These are phyloP conservation scores for Nebria brevicollis DNA, from an alignment of 2,888 invertebrate species.

Conservation along the genomic window DNA sequence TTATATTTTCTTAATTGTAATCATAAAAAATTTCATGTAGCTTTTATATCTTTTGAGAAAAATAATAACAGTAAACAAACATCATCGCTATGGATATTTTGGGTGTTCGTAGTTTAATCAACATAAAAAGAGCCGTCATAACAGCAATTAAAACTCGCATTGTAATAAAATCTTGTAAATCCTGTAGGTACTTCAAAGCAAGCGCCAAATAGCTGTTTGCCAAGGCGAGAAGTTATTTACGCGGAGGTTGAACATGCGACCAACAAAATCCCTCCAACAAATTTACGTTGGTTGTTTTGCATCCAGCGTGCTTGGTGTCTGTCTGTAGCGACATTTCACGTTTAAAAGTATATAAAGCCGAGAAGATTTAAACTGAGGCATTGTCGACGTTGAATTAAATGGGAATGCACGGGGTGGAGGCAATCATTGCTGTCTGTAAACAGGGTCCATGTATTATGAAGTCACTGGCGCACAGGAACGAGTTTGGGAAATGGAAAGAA, in stretches of 20 bases:
- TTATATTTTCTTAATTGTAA: too few relatives aligned
- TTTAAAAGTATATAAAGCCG: background rate
- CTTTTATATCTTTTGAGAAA: too few relatives aligned
- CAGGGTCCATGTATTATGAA: constrained; percentile 37
- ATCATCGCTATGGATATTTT: background rate
- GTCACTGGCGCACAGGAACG: constrained; percentile 5
- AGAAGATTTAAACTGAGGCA: background rate
- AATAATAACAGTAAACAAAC: too few relatives aligned
- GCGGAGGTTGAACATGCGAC: background rate
- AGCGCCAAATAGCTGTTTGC: background rate
- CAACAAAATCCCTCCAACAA: background rate
- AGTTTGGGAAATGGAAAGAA: background rate
- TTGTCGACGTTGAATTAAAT: background rate
- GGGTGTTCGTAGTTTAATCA: background rate
- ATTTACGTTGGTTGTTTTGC: background rate
- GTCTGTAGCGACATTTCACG: background rate
- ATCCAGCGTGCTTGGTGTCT: background rate
- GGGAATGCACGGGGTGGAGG: constrained; percentile 8
- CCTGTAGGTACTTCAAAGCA: background rate
- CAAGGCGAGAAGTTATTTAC: background rate
- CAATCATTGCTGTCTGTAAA: constrained; percentile 40
- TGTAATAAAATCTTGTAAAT: background rate
- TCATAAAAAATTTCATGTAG: too few relatives aligned
- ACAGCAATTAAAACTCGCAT: background rate
- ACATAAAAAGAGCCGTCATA: background rate